These are phyloP conservation scores for Stigmatopora argus DNA, from an alignment of 2,113 vertebrate species.

Conservation along the genomic window DNA sequence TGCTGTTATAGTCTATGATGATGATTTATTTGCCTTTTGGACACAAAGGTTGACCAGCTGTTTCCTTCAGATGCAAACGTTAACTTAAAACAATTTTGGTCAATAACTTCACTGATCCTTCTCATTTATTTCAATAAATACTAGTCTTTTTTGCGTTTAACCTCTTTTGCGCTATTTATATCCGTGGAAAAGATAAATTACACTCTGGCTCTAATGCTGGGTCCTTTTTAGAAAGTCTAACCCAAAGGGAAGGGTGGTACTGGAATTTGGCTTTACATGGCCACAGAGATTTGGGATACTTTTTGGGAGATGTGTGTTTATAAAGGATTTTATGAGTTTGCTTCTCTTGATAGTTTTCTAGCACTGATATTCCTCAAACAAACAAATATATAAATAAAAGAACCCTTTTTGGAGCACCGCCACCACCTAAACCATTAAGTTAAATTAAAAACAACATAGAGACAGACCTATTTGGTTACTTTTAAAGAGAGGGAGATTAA, in stretches of 20 bases:
- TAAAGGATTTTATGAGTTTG: neutral
- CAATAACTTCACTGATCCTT: neutral
- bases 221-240: neutral
- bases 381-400: neutral
- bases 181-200: neutral
- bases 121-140: neutral
- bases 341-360: neutral
- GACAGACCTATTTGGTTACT: neutral
- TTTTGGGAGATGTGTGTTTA: neutral
- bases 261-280: neutral
- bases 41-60: neutral
- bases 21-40: conserved; percentile 5
- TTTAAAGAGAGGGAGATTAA: neutral
- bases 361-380: too few species aligned
- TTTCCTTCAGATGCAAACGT: neutral
- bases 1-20: conserved; percentile 13
- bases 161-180: neutral
- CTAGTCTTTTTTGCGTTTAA: neutral
- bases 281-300: neutral
- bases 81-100: neutral
- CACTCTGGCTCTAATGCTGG: neutral
- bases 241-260: neutral
- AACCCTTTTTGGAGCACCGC: neutral
- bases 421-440: neutral
- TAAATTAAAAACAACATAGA: neutral